Evolutionary conservation across 1,140 invertebrate species (phyloP), one percentile per base, ranked within the genome.

Genomic region (Vanessa atalanta): DNA sequence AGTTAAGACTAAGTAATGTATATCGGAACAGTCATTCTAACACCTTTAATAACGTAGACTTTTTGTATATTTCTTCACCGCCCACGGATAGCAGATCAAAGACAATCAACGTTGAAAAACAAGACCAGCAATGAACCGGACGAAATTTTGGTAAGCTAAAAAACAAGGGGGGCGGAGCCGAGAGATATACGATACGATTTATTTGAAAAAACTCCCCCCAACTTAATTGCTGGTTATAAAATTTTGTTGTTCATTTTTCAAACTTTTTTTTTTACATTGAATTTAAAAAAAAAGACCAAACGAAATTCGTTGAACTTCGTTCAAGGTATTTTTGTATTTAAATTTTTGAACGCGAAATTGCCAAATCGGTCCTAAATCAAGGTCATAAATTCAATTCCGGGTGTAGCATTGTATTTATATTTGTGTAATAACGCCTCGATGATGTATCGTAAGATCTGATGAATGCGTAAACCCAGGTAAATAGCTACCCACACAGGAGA

Each of bases 181-280:
- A 61, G 6, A 60, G 68, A 70, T 70, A 61, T 70, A 70, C 55
- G 68, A 63, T 63, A 64, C 47, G 53, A 70, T 63, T 70, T 70
- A 57, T 70, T 70, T 64, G 8, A 70, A 51, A 43, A 51, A 61
- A 26, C 26, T 37, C 51, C 43, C 60, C 50, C 26, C 23, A 60
- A 16, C 15, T 31, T 64, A 70, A 69, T 69, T 69, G 67, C n/a
- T 4, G 55, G 67, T 55, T 55, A 60, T 23, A 57, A 69, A 69
- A 69, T 69, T 57, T 60, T 69, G 37, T 37, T n/a, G 55, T 60
- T 55, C 31, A 48, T 48, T 60, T 60, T 26, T 69, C 53, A 61
- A 47, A n/a, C 60, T 60, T 60, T 57, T 23, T 55, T 53, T 23
- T 55, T 16, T 9, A 57, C 20, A 16, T 55, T 16, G 9, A 43